A percentile compares a stretch with the other conserved stretches of the same genome.
phyloP scores from a whole-genome alignment of 2,113 vertebrate species.

The Pangasianodon hypophthalmus region DNA sequence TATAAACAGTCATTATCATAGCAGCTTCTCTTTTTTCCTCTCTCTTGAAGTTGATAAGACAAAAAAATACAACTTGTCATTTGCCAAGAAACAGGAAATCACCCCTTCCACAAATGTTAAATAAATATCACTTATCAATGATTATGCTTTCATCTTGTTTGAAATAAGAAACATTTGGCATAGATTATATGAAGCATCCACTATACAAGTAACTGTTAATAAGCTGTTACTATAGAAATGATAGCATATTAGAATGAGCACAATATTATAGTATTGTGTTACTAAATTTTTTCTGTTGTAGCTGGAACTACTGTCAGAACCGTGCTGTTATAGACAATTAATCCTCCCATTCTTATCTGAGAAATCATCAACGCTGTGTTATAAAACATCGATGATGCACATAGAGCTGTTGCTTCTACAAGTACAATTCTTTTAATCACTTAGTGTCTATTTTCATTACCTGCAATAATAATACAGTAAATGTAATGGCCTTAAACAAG shows the following conservation, averaged over 20 bases:
- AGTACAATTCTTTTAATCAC: neutral
- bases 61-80: neutral
- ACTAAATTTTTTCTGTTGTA: neutral
- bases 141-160: neutral
- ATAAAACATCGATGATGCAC: neutral
- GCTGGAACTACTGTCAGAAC: neutral
- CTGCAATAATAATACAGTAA: neutral
- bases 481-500: neutral
- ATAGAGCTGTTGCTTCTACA: neutral
- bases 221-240: neutral
- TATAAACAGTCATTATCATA: neutral
- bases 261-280: neutral
- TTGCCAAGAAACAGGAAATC: neutral
- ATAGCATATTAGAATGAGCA: neutral
- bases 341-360: neutral
- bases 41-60: neutral
- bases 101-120: neutral
- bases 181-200: neutral
- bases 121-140: neutral
- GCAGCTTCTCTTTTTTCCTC: neutral
- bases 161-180: neutral
- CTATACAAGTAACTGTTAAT: neutral
- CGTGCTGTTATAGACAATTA: neutral
- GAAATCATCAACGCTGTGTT: neutral
- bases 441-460: neutral